Evolutionary conservation across 2,888 invertebrate species (phyloP).

Genomic region (Cheilosia scutellata): DNA sequence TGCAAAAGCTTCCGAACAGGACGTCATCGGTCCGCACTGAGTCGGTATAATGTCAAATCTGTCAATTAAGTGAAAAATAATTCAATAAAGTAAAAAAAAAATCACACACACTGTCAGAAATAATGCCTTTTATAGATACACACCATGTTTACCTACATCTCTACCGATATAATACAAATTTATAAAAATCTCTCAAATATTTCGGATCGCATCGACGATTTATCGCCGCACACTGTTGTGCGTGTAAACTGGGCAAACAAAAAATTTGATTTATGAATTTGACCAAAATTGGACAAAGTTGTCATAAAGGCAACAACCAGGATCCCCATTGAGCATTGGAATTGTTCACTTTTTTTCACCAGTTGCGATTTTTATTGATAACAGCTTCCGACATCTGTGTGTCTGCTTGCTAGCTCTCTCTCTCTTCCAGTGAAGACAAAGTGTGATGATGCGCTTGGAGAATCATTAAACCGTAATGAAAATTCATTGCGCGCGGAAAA

Average conservation of each 20-base stretch:
- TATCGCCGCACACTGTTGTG: slow-evolving; percentile 28
- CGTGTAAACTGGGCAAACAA: slow-evolving; percentile 30
- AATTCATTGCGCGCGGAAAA: slow-evolving; percentile 73
- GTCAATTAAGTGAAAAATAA: slow-evolving; percentile 64
- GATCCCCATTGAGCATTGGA: slow-evolving; percentile 30
- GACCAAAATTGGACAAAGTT: slow-evolving; percentile 78
- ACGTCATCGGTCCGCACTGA: slow-evolving; percentile 4
- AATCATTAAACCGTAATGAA: slow-evolving; percentile 72
- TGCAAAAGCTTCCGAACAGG: slow-evolving; percentile 31
- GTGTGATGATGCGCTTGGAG: slow-evolving; percentile 65
- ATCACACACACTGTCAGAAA: no score
- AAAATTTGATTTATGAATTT: slow-evolving; percentile 79
- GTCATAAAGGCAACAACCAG: slow-evolving; percentile 73
- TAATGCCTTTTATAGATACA: no score
- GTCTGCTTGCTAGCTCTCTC: no score
- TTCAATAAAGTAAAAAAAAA: slow-evolving; percentile 12
- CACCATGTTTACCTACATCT: no score
- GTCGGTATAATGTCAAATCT: slow-evolving; percentile 55
- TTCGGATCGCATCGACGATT: slow-evolving; percentile 37
- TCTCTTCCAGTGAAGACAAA: slow-evolving; percentile 38
- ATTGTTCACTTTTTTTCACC: slow-evolving; percentile 22
- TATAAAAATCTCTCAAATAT: slow-evolving; percentile 34
- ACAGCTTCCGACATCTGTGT: slow-evolving; percentile 66
- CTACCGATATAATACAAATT: not conserved
- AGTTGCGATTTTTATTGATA: slow-evolving; percentile 62